phyloP scores from a whole-genome alignment of 1,140 invertebrate species.

The Neodiprion lecontei region DNA sequence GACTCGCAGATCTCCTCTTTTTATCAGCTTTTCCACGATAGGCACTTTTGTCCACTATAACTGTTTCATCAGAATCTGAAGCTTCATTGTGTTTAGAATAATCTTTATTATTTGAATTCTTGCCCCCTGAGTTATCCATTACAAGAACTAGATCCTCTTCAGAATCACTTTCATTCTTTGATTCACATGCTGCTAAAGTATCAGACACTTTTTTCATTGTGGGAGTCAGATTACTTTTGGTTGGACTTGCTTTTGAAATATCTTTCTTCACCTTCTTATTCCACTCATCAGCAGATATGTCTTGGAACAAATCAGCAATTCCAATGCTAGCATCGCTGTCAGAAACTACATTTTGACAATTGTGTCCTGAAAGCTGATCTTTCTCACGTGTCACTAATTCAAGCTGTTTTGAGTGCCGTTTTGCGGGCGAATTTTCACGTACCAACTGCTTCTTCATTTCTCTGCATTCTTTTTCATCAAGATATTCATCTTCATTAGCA shows the following conservation, averaged over 20 bases:
- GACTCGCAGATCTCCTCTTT: neutral
- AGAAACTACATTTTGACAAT: too few species aligned
- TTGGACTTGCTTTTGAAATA: slow-evolving; percentile 6
- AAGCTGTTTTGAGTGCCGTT: too few species aligned
- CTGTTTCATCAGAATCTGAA: neutral
- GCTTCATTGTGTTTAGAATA: neutral
- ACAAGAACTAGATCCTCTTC: neutral
- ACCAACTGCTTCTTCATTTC: too few species aligned
- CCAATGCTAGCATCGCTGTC: neutral
- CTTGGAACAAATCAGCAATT: slow-evolving; percentile 29
- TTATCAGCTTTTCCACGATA: neutral
- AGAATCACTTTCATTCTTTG: neutral
- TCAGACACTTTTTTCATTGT: neutral
- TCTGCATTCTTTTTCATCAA: too few species aligned
- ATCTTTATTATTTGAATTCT: neutral
- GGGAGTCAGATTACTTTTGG: neutral
- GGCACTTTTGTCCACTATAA: neutral
- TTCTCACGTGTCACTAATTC: too few species aligned
- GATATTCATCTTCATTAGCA: too few species aligned
- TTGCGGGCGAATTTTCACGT: too few species aligned
- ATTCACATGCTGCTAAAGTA: neutral
- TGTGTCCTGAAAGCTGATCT: too few species aligned
- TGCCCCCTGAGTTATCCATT: neutral
- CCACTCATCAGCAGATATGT: slow-evolving; percentile 30
- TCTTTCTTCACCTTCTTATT: slow-evolving; percentile 13